Percentiles rank a stretch among this genome's conserved stretches.
These are phyloP conservation scores for Grus americana DNA, from an alignment of 2,113 vertebrate species.

Conservation along the genomic window DNA sequence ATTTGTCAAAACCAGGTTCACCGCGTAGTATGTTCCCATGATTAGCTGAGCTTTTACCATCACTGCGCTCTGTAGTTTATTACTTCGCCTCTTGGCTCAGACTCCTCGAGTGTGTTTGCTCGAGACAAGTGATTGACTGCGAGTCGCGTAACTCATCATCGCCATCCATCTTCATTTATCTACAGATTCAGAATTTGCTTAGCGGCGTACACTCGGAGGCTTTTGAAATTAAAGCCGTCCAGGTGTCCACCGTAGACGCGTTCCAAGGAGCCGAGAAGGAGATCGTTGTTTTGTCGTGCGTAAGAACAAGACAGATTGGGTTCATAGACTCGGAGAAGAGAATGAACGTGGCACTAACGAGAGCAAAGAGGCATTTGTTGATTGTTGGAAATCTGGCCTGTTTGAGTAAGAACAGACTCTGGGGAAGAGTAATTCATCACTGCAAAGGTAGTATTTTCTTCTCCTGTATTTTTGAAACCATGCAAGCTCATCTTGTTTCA, in stretches of 20 bases:
- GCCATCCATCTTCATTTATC: not conserved
- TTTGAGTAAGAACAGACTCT: slow-evolving; percentile 73
- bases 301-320: slow-evolving; percentile 76
- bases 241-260: slow-evolving; percentile 82
- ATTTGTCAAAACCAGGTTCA: not conserved
- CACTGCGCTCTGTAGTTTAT: rapidly evolving
- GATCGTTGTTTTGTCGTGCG: slow-evolving; percentile 77
- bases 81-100: not conserved
- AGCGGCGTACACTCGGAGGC: not conserved
- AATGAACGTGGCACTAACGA: slow-evolving; percentile 78
- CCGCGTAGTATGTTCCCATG: too few species aligned
- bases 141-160: not conserved
- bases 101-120: not conserved
- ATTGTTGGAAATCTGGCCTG: slow-evolving; percentile 77
- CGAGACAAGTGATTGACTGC: rapidly evolving
- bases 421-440: slow-evolving; percentile 77
- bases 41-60: not conserved
- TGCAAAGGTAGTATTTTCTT: slow-evolving; percentile 73
- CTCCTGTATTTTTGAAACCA: not conserved
- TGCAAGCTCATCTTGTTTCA: not conserved
- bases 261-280: slow-evolving; percentile 85
- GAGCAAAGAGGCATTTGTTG: slow-evolving; percentile 78
- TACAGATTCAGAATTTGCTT: slow-evolving; percentile 70
- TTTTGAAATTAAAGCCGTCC: slow-evolving; percentile 56
- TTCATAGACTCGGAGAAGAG: slow-evolving; percentile 81